Conservation (phyloP, 1,140 invertebrate species). For the Chelonus insularis region DNA sequence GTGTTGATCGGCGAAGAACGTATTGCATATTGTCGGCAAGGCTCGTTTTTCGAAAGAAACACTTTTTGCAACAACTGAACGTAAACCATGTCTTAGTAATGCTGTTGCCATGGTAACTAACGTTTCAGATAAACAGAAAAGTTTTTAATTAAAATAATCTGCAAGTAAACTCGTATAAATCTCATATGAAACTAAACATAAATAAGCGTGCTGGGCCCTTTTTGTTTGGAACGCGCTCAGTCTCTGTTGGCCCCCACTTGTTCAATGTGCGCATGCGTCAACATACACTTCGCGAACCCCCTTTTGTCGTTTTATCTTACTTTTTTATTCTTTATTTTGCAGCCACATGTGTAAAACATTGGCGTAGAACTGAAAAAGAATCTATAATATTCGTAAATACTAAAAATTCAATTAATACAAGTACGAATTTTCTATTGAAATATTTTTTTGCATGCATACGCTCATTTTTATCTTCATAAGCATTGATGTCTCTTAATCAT, state of each 20-base stretch:
- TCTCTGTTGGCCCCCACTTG: conserved; percentile 15
- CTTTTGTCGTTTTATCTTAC: background rate
- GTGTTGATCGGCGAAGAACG: conserved; percentile 10
- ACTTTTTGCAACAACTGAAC: conserved; percentile 21
- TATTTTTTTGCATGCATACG: background rate
- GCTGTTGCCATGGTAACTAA: conserved; percentile 32
- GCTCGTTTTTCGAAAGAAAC: conserved; percentile 32
- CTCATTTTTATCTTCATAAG: background rate
- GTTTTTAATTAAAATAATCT: background rate
- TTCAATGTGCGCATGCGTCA: conserved; percentile 27
- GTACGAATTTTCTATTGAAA: too few species aligned
- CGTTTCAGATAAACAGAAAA: background rate
- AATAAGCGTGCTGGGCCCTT: conserved; percentile 30
- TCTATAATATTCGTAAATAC: background rate
- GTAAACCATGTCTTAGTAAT: conserved; percentile 35
- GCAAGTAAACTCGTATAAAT: background rate
- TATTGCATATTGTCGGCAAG: conserved; percentile 12
- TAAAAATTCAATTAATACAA: background rate
- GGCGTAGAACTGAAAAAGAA: conserved; percentile 1
- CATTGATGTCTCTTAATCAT: conserved; percentile 17
- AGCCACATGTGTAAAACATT: background rate
- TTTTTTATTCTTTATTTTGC: background rate
- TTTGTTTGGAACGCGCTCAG: conserved; percentile 24
- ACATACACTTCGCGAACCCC: background rate
- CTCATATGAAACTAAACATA: conserved; percentile 26